Evolutionary conservation across 2,797 vertebrate genomes (phyloP).

Genomic region (Heteromormyrus szaboi): DNA sequence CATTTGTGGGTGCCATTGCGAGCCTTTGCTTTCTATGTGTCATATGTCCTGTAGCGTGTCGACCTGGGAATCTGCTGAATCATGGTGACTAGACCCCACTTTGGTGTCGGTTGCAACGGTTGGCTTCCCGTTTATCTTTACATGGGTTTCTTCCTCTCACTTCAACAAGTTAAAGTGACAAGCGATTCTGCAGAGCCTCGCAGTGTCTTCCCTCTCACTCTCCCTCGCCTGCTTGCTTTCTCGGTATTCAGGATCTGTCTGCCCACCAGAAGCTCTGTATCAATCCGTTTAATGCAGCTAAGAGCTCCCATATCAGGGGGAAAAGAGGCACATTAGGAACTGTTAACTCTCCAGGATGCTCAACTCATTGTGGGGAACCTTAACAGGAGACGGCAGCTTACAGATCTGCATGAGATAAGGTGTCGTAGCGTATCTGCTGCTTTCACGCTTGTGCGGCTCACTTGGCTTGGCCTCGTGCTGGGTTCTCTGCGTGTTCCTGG

Average conservation of each 20-base stretch:
- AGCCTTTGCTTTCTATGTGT: not conserved
- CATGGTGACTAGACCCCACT: slow-evolving; percentile 16
- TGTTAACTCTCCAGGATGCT: not conserved
- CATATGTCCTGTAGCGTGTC: slow-evolving; percentile 6
- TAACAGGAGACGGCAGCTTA: not conserved
- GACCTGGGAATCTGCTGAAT: slow-evolving; percentile 14
- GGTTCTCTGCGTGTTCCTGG: not conserved
- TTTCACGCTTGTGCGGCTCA: not conserved
- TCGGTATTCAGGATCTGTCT: not conserved
- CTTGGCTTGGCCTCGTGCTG: not conserved
- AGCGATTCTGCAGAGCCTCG: not conserved
- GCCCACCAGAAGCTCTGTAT: not conserved
- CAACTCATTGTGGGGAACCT: not conserved
- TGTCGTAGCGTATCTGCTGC: not conserved
- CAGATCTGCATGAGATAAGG: not conserved
- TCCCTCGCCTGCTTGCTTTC: not conserved
- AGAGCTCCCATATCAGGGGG: not conserved
- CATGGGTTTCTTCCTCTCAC: not conserved
- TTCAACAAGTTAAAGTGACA: not conserved
- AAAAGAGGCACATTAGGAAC: not conserved
- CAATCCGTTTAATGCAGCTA: not conserved
- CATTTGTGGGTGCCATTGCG: not conserved
- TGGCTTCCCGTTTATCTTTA: not conserved
- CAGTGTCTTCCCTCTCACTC: not conserved
- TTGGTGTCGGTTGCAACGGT: not conserved